A percentile compares a stretch with the other conserved stretches of the same genome.
Evolutionary conservation across 2,888 invertebrate genomes (phyloP).

Genomic region (Sthenelais limicola): DNA sequence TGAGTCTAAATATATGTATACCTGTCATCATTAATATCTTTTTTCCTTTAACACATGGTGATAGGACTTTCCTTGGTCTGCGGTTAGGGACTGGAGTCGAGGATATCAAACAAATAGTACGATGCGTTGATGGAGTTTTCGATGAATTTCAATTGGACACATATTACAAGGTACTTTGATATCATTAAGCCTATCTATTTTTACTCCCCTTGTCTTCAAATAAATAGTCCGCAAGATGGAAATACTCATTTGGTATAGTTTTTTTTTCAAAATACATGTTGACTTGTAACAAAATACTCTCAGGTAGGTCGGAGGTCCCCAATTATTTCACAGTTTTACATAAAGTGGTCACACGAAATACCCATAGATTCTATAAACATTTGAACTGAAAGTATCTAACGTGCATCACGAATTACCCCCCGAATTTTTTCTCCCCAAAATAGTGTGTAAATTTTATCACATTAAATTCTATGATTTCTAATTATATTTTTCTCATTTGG

Average conservation of each 20-base stretch:
- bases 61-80: slow-evolving; percentile 84
- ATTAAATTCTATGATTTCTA: too few species aligned
- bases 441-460: too few species aligned
- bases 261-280: neutral
- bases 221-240: neutral
- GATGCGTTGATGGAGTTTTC: slow-evolving; percentile 79
- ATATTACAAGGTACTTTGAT: slow-evolving; percentile 81
- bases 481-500: too few species aligned
- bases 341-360: too few species aligned
- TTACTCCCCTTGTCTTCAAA: neutral
- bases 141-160: slow-evolving; percentile 82
- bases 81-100: slow-evolving; percentile 77
- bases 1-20: neutral
- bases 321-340: neutral
- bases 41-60: neutral
- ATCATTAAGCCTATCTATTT: neutral
- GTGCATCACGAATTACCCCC: too few species aligned
- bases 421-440: too few species aligned
- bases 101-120: slow-evolving; percentile 76
- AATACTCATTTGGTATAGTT: neutral
- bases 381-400: too few species aligned
- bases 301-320: neutral
- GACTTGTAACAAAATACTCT: neutral
- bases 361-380: too few species aligned
- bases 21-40: neutral